Evolutionary conservation across 2,888 invertebrate genomes (phyloP), one percentile per base, ranked within the genome.

Genomic region (Aspidiotus rigidus): DNA sequence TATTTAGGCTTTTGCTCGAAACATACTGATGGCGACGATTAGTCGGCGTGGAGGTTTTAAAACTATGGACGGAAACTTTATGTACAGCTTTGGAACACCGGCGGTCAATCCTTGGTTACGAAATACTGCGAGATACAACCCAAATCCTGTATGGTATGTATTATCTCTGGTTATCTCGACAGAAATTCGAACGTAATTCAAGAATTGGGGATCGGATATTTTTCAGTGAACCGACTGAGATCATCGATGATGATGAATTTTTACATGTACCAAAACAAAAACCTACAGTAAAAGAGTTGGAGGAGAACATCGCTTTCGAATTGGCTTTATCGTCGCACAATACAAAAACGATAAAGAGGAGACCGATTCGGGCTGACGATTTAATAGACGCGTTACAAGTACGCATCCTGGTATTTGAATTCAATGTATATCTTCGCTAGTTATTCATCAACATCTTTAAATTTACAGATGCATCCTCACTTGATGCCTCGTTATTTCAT

Each of bases 41-140:
- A 84, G 87, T n/a, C 85, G 87, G 72, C 82, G 88, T n/a, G 90
- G 88, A 77, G 88, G 90, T 2, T 93, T 88, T 77, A 87, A 88
- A 76, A 79, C 87, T 10, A 82, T 86, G 28, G 88, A 89, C 70
- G 83, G 83, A 0, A 83, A 85, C 63, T 90, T 91, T 74, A 86
- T 86, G 75, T 88, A 91, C 77, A 87, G 89, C 73, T 83, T 93
- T 71, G 93, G 93, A 0, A 82, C 85, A 13, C 84, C 88, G 13
- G 82, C 89, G 66, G 86, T 89, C 0, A 90, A 92, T 78, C 89
- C 91, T 71, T 90, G 90, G 81, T 80, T 90, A 28, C 80, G 88
- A 66, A 92, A 91, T 76, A 40, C 67, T n/a, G 49, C 59, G 59
- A 67, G 60, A 60, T 60, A 60, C 53, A 49, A 67, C 11, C 13